Evolutionary conservation across 1,140 invertebrate genomes (phyloP).

Genomic region (Holcopasites calliopsidis): DNA sequence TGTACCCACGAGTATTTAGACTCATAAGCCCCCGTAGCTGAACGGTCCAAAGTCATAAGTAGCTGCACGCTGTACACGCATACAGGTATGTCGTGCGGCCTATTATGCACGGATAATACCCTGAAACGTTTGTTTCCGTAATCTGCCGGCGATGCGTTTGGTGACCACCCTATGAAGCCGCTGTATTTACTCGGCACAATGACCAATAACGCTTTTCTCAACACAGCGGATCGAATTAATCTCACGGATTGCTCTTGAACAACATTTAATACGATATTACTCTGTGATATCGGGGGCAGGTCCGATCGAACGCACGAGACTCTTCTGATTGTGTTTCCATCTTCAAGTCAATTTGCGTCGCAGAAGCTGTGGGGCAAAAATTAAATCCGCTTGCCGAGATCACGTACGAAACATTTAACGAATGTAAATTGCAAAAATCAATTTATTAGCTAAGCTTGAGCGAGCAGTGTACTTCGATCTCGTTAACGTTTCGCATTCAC

Average conservation of each 20-base stretch:
- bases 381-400: too few relatives aligned
- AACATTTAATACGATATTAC: constrained; percentile 15
- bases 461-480: constrained; percentile 21
- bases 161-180: constrained; percentile 26
- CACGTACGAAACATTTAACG: too few relatives aligned
- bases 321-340: not conserved
- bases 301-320: not conserved
- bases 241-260: constrained; percentile 13
- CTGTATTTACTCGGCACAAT: constrained; percentile 16
- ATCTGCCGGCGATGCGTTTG: constrained; percentile 41
- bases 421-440: not conserved
- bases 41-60: constrained; percentile 23
- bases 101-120: constrained; percentile 46
- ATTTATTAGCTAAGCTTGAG: constrained; percentile 11
- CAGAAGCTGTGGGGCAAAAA: too few relatives aligned
- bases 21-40: constrained; percentile 10
- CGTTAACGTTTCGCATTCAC: not conserved
- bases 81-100: constrained; percentile 30
- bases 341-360: not conserved
- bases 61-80: constrained; percentile 19
- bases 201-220: constrained; percentile 17
- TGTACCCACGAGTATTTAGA: constrained; percentile 42
- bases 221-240: constrained; percentile 35
- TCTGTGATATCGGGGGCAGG: not conserved
- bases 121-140: constrained; percentile 48